Evolutionary conservation across 2,888 invertebrate species (phyloP), one percentile per base, ranked within the genome.

Genomic region (Abrostola tripartita): DNA sequence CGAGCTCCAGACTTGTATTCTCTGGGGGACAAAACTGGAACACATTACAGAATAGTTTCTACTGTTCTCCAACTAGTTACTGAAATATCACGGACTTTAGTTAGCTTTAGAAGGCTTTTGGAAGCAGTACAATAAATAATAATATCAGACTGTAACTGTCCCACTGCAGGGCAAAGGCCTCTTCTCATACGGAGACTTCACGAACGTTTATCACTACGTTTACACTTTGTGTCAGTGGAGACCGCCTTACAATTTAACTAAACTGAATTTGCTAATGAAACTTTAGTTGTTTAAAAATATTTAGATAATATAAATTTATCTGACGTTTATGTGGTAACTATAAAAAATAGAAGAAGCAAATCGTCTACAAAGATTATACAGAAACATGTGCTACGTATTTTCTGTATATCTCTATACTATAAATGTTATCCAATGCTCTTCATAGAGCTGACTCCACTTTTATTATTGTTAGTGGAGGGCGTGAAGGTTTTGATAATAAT

Each of bases 401-500:
- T 24, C 24, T 24, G 4, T 24, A 24, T 24, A 4, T 1, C 24
- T 1, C 24, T 1, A 24, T 24, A 4, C 24, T 24, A 24, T 24
- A 4, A 24, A 2, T 24, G 8, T 50, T 49, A 38, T 37, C 47
- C 6, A 2, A 42, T 37, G 9, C 11, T 40, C 0, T 36, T 42
- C 37, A 0, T 5, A 40, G 24, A 37, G 8, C 5, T 12, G 6
- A 12, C 6, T 37, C 5, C 12, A 52, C 24, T 10, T 10, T 58
- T 37, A 58, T 51, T 52, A 42, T 52, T 8, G 10, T 14, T 10
- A 5, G 10, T 37, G 5, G 37, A 12, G 11, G 14, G 38, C 37
- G 37, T 38, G 6, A 47, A 53, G 14, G n/a, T 52, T 40, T 51
- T 24, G 14, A 37, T 61, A 37, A 40, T n/a, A 52, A 37, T n/a